These are phyloP conservation scores for Cheilosia soror DNA, from an alignment of 2,888 invertebrate genomes.

Conservation along the genomic window DNA sequence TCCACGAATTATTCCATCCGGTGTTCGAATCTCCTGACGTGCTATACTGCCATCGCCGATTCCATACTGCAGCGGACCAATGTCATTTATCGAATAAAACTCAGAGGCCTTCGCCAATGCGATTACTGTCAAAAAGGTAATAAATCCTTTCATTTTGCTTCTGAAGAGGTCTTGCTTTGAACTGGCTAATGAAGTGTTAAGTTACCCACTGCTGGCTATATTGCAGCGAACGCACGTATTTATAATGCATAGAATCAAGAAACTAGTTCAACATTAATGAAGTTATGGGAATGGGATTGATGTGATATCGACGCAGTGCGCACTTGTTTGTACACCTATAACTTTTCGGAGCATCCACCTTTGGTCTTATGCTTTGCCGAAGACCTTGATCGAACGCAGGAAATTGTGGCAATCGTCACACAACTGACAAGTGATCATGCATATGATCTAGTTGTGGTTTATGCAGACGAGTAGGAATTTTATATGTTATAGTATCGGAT, in stretches of 20 bases:
- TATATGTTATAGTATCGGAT: slow-evolving; percentile 28
- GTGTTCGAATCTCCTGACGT: slow-evolving; percentile 58
- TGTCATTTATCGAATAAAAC: slow-evolving; percentile 38
- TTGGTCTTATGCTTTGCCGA: slow-evolving; percentile 30
- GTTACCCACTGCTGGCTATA: slow-evolving; percentile 55
- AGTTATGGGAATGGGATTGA: slow-evolving; percentile 7
- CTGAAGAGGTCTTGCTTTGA: slow-evolving; percentile 33
- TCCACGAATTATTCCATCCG: slow-evolving; percentile 78
- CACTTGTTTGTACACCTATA: slow-evolving; percentile 7
- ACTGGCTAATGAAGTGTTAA: slow-evolving; percentile 58
- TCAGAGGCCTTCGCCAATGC: slow-evolving; percentile 41
- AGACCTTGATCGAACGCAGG: slow-evolving; percentile 68
- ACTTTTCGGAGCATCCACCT: slow-evolving; percentile 44
- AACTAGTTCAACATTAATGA: slow-evolving; percentile 27
- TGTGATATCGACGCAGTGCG: slow-evolving; percentile 10
- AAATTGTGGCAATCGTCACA: slow-evolving; percentile 53
- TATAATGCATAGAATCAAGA: slow-evolving; percentile 45
- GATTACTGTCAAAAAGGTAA: slow-evolving; percentile 38
- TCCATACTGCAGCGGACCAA: slow-evolving; percentile 37
- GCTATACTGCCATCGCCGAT: slow-evolving; percentile 49
- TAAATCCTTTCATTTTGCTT: slow-evolving; percentile 50
- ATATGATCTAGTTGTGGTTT: slow-evolving; percentile 59
- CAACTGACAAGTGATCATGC: neutral
- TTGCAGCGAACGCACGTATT: slow-evolving; percentile 54
- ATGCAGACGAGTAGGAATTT: slow-evolving; percentile 52